Percentiles rank a stretch among this genome's conserved stretches.
phyloP scores from a whole-genome alignment of 2,888 invertebrate genomes.

The Phaonia tiefii region DNA sequence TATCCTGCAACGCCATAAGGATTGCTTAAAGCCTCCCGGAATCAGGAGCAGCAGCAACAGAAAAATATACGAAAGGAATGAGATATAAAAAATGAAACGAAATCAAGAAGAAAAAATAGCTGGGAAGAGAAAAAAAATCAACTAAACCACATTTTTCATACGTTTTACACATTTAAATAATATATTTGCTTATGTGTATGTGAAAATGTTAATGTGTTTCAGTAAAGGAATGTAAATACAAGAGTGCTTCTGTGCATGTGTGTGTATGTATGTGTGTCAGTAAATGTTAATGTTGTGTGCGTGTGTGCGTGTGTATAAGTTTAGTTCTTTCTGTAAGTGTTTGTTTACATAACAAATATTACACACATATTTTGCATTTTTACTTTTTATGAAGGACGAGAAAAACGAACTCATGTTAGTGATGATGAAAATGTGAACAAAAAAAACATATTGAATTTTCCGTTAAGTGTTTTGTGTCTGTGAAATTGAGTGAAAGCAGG shows the following conservation, averaged over 20 bases:
- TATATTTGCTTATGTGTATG: slow-evolving; percentile 18
- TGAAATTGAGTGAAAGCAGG: not conserved
- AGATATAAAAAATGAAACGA: slow-evolving; percentile 10
- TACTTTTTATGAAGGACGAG: slow-evolving; percentile 3
- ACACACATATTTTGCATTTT: slow-evolving; percentile 37
- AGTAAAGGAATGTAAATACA: not conserved
- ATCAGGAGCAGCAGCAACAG: too few species aligned
- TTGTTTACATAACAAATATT: slow-evolving; percentile 31
- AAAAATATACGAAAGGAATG: too few species aligned
- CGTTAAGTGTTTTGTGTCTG: slow-evolving; percentile 27
- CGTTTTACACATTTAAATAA: slow-evolving; percentile 37
- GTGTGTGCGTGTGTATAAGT: not conserved
- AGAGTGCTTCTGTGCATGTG: not conserved
- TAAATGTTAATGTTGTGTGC: not conserved
- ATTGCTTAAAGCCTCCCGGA: too few species aligned
- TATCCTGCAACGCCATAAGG: too few species aligned
- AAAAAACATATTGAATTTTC: slow-evolving; percentile 44
- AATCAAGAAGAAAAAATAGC: slow-evolving; percentile 7
- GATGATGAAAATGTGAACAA: slow-evolving; percentile 27
- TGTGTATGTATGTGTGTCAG: slow-evolving; percentile 1
- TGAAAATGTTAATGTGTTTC: not conserved
- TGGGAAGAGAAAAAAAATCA: slow-evolving; percentile 6
- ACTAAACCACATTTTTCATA: slow-evolving; percentile 49
- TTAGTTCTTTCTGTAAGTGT: slow-evolving; percentile 52
- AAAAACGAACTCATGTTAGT: slow-evolving; percentile 15